A percentile compares a stretch with the other conserved stretches of the same genome.
phyloP scores from a whole-genome alignment of 2,113 vertebrate species.

The Coryphaenoides rupestris region DNA sequence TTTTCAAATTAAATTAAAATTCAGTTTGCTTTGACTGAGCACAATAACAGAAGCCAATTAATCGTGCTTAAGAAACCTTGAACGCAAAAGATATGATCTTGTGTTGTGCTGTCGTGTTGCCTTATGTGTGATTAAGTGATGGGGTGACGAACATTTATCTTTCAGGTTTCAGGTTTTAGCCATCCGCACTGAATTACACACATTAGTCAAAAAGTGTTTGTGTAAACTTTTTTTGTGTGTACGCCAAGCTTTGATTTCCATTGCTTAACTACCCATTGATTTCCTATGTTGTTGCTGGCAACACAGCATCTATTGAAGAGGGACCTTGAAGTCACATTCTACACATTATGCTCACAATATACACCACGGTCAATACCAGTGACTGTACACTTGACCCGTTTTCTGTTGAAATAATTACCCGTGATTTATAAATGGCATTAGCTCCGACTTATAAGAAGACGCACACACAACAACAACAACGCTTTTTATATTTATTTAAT shows the following conservation, averaged over 20 bases:
- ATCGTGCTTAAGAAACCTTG: too few relatives aligned
- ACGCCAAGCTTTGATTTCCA: background rate
- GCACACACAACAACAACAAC: background rate
- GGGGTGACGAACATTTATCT: too few relatives aligned
- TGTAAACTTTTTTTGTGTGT: background rate
- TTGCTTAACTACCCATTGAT: slow-evolving; percentile 14
- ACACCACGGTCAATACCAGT: slow-evolving; percentile 31
- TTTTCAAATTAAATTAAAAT: too few relatives aligned
- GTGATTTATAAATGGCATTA: slow-evolving; percentile 23
- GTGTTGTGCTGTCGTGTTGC: too few relatives aligned
- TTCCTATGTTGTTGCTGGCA: slow-evolving; percentile 8
- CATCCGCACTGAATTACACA: too few relatives aligned
- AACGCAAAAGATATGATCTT: too few relatives aligned
- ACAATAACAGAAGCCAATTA: too few relatives aligned
- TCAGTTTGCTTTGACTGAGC: too few relatives aligned
- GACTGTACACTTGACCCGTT: slow-evolving; percentile 25
- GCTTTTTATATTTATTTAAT: background rate
- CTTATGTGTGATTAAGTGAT: too few relatives aligned
- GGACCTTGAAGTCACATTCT: slow-evolving; percentile 6
- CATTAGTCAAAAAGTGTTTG: too few relatives aligned
- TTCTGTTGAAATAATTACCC: slow-evolving; percentile 17
- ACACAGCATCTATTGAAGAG: slow-evolving; percentile 16
- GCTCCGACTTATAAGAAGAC: slow-evolving; percentile 16
- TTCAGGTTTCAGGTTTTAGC: too few relatives aligned
- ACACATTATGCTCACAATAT: slow-evolving; percentile 24